Conservation (phyloP, 1,140 invertebrate genomes). For the Tetramorium parvispinum region DNA sequence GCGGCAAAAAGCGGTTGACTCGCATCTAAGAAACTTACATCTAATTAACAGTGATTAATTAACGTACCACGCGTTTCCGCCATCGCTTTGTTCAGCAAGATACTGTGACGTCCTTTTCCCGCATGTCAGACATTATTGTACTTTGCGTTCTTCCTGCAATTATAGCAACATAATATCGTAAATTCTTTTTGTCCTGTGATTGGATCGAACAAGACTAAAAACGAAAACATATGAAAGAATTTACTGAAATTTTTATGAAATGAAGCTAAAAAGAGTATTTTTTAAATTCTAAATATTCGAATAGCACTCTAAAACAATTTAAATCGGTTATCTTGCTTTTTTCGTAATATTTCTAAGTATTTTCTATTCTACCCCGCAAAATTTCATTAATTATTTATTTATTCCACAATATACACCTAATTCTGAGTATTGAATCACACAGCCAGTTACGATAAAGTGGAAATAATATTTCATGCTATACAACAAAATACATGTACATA, state of each 20-base stretch:
- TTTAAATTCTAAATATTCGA: background rate
- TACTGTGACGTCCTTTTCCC: constrained; percentile 2
- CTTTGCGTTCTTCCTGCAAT: background rate
- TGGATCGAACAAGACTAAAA: background rate
- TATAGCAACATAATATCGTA: background rate
- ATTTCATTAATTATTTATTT: background rate
- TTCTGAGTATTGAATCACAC: background rate
- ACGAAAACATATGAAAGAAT: background rate
- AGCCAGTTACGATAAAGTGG: background rate
- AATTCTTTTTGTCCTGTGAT: background rate
- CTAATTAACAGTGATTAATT: constrained; percentile 74
- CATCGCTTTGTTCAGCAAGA: constrained; percentile 9
- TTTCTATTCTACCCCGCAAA: background rate
- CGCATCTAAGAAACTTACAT: constrained; percentile 71
- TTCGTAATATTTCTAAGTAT: background rate
- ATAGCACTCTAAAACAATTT: background rate
- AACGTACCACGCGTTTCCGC: constrained; percentile 46
- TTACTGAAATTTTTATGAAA: background rate
- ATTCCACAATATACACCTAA: background rate
- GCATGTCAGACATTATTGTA: constrained; percentile 27
- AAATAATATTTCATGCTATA: constrained; percentile 6
- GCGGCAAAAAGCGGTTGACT: constrained; percentile 71
- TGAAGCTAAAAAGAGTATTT: background rate
- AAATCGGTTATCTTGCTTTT: background rate
- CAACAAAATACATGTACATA: constrained; percentile 6